These are phyloP conservation scores for Oegoconia quadripuncta DNA, from an alignment of 2,888 invertebrate genomes.

Conservation along the genomic window DNA sequence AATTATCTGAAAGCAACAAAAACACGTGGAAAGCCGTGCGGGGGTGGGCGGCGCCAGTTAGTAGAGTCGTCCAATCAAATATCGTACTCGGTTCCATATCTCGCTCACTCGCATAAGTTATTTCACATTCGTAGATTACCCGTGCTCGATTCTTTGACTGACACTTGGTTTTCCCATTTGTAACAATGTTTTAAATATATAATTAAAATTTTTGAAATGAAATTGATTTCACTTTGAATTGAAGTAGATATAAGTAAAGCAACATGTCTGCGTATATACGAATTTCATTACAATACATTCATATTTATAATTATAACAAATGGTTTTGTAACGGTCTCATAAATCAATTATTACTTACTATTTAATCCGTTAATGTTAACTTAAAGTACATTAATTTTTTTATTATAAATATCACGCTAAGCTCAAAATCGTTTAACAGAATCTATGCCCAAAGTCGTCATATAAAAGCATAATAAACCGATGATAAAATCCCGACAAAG, in stretches of 20 bases:
- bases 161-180: conserved; percentile 54
- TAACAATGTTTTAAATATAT: no score
- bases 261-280: no score
- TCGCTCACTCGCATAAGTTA: conserved; percentile 22
- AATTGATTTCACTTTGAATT: no score
- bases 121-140: conserved; percentile 52
- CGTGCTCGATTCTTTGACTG: conserved; percentile 64
- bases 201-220: no score
- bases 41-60: conserved; percentile 40
- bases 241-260: no score
- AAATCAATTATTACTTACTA: no score
- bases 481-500: conserved; percentile 57
- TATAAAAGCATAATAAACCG: conserved; percentile 43
- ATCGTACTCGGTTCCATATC: conserved; percentile 19
- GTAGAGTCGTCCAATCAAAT: conserved; percentile 33
- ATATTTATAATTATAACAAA: no score
- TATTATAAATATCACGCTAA: background rate
- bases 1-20: conserved; percentile 57
- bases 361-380: no score
- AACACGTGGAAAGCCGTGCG: conserved; percentile 51
- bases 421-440: conserved; percentile 23
- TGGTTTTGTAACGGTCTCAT: no score
- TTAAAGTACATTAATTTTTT: no score
- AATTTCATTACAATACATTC: no score
- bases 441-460: conserved; percentile 25